Conservation (phyloP, 2,797 vertebrate genomes). For the Naso thynnoides region DNA sequence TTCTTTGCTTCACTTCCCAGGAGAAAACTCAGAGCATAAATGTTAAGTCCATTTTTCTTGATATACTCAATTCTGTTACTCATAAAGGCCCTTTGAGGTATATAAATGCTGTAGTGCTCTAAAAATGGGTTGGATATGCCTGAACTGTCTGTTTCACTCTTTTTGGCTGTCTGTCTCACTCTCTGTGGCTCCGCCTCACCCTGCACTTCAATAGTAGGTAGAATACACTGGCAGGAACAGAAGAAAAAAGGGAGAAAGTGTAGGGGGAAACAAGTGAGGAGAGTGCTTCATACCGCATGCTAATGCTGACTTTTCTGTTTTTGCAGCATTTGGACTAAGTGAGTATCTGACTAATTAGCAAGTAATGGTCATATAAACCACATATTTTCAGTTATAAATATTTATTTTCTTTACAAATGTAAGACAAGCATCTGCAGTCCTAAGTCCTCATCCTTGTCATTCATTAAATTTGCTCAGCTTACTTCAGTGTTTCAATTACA, state of each 20-base stretch:
- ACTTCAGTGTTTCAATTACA: neutral
- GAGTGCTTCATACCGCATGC: slow-evolving; percentile 13
- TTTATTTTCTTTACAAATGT: neutral
- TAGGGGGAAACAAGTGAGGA: neutral
- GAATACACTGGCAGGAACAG: neutral
- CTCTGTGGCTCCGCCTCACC: slow-evolving; percentile 13
- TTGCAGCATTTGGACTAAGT: neutral
- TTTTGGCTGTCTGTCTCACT: slow-evolving; percentile 34
- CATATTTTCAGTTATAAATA: neutral
- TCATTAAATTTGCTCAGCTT: neutral
- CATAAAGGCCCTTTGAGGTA: slow-evolving; percentile 45
- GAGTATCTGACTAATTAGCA: neutral
- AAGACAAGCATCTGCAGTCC: no score
- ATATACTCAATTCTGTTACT: slow-evolving; percentile 46
- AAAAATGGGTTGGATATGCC: slow-evolving; percentile 34
- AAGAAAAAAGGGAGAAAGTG: neutral
- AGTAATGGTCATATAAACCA: neutral
- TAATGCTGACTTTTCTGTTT: slow-evolving; percentile 12
- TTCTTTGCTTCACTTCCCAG: slow-evolving; percentile 15
- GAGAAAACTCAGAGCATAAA: slow-evolving; percentile 14
- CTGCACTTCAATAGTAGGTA: slow-evolving; percentile 44
- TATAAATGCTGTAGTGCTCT: slow-evolving; percentile 41
- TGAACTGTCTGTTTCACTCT: slow-evolving; percentile 39
- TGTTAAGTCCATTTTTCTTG: slow-evolving; percentile 45
- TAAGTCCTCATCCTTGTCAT: neutral